Evolutionary conservation across 2,113 vertebrate species (phyloP).

Genomic region (Columba janthina): DNA sequence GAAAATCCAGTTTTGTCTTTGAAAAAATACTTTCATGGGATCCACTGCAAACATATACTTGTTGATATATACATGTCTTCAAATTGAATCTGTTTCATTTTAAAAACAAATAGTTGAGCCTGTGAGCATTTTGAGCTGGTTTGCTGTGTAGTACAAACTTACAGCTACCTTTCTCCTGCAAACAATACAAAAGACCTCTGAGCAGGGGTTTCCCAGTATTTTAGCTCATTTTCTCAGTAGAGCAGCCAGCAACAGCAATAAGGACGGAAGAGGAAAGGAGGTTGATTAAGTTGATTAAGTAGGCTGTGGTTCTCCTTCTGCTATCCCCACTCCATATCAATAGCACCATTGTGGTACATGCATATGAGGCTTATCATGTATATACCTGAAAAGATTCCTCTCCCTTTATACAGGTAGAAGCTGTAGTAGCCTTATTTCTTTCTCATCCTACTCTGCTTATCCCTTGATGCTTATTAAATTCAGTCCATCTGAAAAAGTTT

Average conservation of each 20-base stretch:
- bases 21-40: background rate
- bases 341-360: background rate
- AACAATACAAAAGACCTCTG: background rate
- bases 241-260: background rate
- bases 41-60: background rate
- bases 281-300: background rate
- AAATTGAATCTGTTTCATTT: background rate
- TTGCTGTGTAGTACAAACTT: background rate
- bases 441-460: background rate
- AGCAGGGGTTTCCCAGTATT: background rate
- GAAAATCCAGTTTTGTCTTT: background rate
- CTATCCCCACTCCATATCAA: background rate
- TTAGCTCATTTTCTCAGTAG: background rate
- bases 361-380: rapidly evolving
- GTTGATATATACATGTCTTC: background rate
- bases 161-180: background rate
- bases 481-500: background rate
- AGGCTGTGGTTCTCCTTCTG: background rate
- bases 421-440: background rate
- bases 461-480: background rate
- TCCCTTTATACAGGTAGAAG: background rate
- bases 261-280: background rate
- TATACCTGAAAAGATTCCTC: background rate
- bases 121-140: background rate
- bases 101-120: background rate